These are phyloP conservation scores for Lepilemur ruficaudatus DNA, from an alignment of 2,797 vertebrate genomes.

Conservation along the genomic window DNA sequence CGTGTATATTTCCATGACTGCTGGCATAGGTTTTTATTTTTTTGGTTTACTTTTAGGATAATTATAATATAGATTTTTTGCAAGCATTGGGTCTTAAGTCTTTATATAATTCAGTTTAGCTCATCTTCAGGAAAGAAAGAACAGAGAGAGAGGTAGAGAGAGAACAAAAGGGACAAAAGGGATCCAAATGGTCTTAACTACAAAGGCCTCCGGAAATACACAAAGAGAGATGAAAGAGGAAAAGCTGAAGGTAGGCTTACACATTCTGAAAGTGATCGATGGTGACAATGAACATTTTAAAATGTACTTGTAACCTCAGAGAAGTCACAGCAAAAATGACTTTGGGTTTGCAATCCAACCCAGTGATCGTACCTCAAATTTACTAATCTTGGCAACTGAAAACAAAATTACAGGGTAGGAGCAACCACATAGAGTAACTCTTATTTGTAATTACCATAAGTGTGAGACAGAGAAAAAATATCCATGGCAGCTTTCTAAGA, in stretches of 20 bases:
- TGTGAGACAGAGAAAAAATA: background rate
- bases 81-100: conserved; percentile 45
- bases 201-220: conserved; percentile 62
- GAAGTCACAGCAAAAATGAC: conserved; percentile 72
- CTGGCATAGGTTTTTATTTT: background rate
- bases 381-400: conserved; percentile 75
- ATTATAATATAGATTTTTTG: conserved; percentile 64
- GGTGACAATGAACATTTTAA: conserved; percentile 64
- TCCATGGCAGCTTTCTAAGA: conserved; percentile 48
- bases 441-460: conserved; percentile 47
- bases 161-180: background rate
- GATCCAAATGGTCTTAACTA: conserved; percentile 27
- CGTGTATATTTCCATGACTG: conserved; percentile 52
- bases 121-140: background rate
- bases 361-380: conserved; percentile 71
- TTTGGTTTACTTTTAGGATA: conserved; percentile 38
- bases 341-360: conserved; percentile 62
- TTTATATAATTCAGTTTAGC: conserved; percentile 50
- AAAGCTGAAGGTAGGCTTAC: background rate
- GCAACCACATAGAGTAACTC: conserved; percentile 34
- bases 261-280: conserved; percentile 56
- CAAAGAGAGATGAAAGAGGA: conserved; percentile 44
- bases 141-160: too few species aligned
- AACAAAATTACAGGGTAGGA: conserved; percentile 63
- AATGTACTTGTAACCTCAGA: conserved; percentile 76